A percentile compares a stretch with the other conserved stretches of the same genome.
Evolutionary conservation across 1,140 invertebrate genomes (phyloP).

Genomic region (Anastrepha ludens): DNA sequence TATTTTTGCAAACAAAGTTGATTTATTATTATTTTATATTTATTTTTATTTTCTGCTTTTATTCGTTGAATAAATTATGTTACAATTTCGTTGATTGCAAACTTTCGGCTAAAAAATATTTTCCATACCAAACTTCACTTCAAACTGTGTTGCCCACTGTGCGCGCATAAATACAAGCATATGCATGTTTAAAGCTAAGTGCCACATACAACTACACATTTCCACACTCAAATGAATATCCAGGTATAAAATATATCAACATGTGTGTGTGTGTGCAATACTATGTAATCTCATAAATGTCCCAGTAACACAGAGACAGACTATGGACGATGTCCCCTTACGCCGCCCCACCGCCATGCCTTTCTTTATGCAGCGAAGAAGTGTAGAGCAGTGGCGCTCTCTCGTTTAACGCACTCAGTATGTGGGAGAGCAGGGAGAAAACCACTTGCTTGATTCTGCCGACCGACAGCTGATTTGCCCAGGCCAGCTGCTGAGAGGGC

Average conservation of each 20-base stretch:
- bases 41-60: too few species aligned
- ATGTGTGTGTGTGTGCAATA: background rate
- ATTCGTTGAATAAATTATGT: too few species aligned
- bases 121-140: too few species aligned
- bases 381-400: background rate
- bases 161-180: background rate
- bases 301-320: conserved; percentile 41
- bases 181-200: background rate
- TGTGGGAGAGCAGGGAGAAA: background rate
- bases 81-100: too few species aligned
- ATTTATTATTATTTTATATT: too few species aligned
- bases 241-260: background rate
- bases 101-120: too few species aligned
- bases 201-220: background rate
- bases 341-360: background rate
- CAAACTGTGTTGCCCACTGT: background rate
- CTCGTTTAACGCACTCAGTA: background rate
- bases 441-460: conserved; percentile 49
- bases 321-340: background rate
- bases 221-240: background rate
- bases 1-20: too few species aligned
- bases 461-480: background rate
- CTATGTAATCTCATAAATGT: background rate
- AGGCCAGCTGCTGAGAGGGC: background rate
- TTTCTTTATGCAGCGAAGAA: background rate